Base-by-base conservation (phyloP, 37 sponge, comb jelly and placozoan species). In the Ianthella basta region DNA sequence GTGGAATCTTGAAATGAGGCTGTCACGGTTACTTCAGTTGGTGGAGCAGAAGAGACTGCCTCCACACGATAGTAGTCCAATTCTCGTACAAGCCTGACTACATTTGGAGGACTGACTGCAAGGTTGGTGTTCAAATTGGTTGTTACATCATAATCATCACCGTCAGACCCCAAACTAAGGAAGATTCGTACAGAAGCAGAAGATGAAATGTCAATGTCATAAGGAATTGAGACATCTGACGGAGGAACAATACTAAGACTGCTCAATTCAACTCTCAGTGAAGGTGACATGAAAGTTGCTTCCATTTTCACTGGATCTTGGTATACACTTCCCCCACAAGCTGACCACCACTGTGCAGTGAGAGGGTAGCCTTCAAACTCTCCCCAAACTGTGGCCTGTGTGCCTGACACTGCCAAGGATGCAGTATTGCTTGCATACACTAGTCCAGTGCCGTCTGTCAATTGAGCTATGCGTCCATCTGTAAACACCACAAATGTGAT, bases 401-500 rank as follows among this genome's bases (percentile, higher is more conserved):
- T 24, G 4, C 50, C 85, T 70, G 60, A 34, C 1, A 81, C 59
- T 55, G 70, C 24, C 37, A 88, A 59, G 33, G 55, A 37, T 0
- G 68, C 15, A 50, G 87, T 67, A 0, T 16, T 27, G 8, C 72
- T 38, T 2, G 82, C 59, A 53, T 93, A 93, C 29, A 5, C 27
- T 20, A 92, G 61, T 0, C 69, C 92, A 55, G 38, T 14, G 23
- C 29, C 27, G 0, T n/a, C 32, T 10, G 86, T 54, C 15, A 93
- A 50, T 32, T 30, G 36, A 18, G 59, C 59, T 36, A 65, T 54
- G 0, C 73, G 61, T 35, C 83, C 90, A 84, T 93, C 93, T 2
- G 87, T 84, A 27, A 87, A 85, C 34, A 93, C 29, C 0, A 60
- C 85, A 64, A 59, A 66, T 36, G 88, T 59, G 10, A 79, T 80